Base-by-base conservation (phyloP, 2,888 invertebrate species). In the Prosapia bicincta region DNA sequence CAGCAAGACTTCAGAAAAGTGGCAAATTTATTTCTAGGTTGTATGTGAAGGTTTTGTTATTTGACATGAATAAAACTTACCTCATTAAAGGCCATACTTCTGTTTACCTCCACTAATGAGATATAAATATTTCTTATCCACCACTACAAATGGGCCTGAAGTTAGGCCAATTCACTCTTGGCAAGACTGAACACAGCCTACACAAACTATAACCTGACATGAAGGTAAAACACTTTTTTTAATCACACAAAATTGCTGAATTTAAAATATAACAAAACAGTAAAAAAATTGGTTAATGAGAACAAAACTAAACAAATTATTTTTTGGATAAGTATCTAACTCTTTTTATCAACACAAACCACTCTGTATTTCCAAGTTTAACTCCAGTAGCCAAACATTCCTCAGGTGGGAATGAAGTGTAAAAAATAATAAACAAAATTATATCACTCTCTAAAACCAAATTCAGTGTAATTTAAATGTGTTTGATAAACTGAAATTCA, bases 1-100 rank as follows among this genome's bases (percentile, higher is more conserved):
- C n/a, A n/a, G n/a, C n/a, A n/a, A n/a, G n/a, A n/a, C n/a, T n/a
- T n/a, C n/a, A n/a, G n/a, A n/a, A n/a, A n/a, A n/a, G n/a, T n/a
- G n/a, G n/a, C n/a, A n/a, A n/a, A n/a, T n/a, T n/a, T n/a, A n/a
- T n/a, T n/a, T n/a, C n/a, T n/a, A n/a, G n/a, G n/a, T n/a, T n/a
- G n/a, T n/a, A n/a, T n/a, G n/a, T n/a, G n/a, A n/a, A n/a, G n/a
- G n/a, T n/a, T n/a, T n/a, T n/a, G n/a, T n/a, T n/a, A n/a, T n/a
- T n/a, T 30, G 3, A 20, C n/a, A 54, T 54, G 9, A 20, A 54
- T 54, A 54, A 20, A 13, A 54, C n/a, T 54, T 54, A 54, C 54
- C 54, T 54, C 54, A 54, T 54, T 54, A 54, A 54, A n/a, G 54
- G 54, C 54, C 54, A 54, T 54, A 54, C 54, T 54, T 54, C 54